Base-by-base conservation (phyloP, 2,113 vertebrate species). In the Camelus bactrianus region DNA sequence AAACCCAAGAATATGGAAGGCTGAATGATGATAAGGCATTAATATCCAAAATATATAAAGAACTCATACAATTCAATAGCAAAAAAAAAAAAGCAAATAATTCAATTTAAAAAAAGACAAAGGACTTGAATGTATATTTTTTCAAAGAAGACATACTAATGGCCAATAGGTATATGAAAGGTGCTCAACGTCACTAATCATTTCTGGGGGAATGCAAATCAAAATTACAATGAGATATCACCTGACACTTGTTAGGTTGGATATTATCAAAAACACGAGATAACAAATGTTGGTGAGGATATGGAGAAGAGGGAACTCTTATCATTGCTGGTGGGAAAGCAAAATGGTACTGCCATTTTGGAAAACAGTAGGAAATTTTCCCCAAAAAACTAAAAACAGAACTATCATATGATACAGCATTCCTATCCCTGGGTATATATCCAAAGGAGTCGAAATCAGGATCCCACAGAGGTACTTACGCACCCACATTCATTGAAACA, bases 351-450 rank as follows among this genome's bases (percentile, higher is more conserved):
- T 24, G 17, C 4, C 32, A 69, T 87, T 87, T 79, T 87, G 3
- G 24, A 80, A 93, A 87, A 80, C 13, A 76, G 16, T 50, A 70
- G 8, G 67, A 32, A 50, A 1, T 11, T 58, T 58, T 87, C 17
- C 42, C 60, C 32, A 60, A 93, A 93, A 86, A 87, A 48, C 58
- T 56, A 81, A 87, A 95, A 81, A 73, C 10, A 32, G 14, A 92
- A 65, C 54, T 65, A 87, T 6, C 48, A 35, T 81, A 80, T 46
- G 22, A 56, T n/a, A 38, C 6, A 91, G 22, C 3, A 16, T 32
- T 65, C 13, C 28, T 32, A 73, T 4, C 80, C 60, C 30, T 50
- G 46, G n/a, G 30, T 92, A 64, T 87, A 73, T 72, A 73, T 48
- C 16, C 5, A 24, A 95, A 81, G 75, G 30, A 92, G 81, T 22